Conservation (phyloP, 2,797 vertebrate genomes). For the Momotus momota region DNA sequence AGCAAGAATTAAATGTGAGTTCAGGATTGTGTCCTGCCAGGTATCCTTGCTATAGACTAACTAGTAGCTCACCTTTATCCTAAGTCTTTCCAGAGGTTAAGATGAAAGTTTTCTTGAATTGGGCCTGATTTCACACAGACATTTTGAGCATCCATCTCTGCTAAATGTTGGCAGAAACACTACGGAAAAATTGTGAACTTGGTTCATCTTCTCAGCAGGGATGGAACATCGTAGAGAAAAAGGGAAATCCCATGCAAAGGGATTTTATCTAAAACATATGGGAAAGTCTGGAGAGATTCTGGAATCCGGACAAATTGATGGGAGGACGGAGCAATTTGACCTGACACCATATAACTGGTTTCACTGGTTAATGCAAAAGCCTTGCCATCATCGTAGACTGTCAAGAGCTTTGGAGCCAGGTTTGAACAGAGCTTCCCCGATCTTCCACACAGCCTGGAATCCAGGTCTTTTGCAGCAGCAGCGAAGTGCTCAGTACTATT, state of each 20-base stretch:
- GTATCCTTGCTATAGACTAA: not conserved
- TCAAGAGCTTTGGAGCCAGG: not conserved
- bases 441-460: not conserved
- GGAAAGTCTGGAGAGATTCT: not conserved
- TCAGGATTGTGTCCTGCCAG: not conserved
- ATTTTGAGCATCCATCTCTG: not conserved
- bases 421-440: not conserved
- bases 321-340: not conserved
- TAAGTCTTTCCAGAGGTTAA: not conserved
- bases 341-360: fast-evolving
- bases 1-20: not conserved
- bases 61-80: not conserved
- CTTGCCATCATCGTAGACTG: not conserved
- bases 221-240: not conserved
- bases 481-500: not conserved
- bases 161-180: not conserved
- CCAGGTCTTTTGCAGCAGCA: not conserved
- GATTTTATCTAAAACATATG: not conserved
- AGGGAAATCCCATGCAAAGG: not conserved
- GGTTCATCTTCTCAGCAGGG: not conserved
- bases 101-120: not conserved
- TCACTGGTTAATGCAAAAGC: not conserved
- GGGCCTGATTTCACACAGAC: not conserved
- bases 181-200: not conserved
- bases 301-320: not conserved